Evolutionary conservation across 2,113 vertebrate species (phyloP), one percentile per base, ranked within the genome.

Genomic region (Dicaeum eximium): DNA sequence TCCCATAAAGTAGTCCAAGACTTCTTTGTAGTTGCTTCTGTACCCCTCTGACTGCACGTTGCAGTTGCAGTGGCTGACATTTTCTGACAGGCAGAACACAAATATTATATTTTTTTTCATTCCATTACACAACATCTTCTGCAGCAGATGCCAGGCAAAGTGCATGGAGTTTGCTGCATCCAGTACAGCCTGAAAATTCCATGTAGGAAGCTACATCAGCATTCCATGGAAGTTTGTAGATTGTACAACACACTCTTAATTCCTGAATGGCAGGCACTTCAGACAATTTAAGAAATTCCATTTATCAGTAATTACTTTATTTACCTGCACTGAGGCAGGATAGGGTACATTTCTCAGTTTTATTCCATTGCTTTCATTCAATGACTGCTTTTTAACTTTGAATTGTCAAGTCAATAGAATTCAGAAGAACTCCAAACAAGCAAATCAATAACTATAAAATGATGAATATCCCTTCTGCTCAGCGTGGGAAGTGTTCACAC

Each of bases 21-120:
- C 3, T 80, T 65, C 88, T 94, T 80, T 94, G 94, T 95, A 94
- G 88, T 88, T 65, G 24, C 4, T 80, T 90, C 85, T 44, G 37
- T 15, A 37, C 37, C 45, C 35, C 47, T 92, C 58, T 66, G 72
- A 78, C 24, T 24, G 54, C 88, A 58, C 88, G 38, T 6, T 47
- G 82, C 92, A 88, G 86, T 31, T 42, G 31, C 77, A 57, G 64
- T 25, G 48, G 54, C 57, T 96, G 95, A 93, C 69, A 12, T 66
- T 88, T 86, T 20, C 48, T 86, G 91, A 95, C 44, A 56, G 42
- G 75, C 69, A 81, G 44, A 91, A 86, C 65, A 94, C 89, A 93
- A 93, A 83, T 50, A 80, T 42, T 62, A 10, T 21, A 2, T 15
- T 69, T 82, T 85, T 85, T 79, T 82, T 42, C 31, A 66, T 85